Conservation (phyloP, 2,797 vertebrate species). For the Neopelma chrysocephalum region DNA sequence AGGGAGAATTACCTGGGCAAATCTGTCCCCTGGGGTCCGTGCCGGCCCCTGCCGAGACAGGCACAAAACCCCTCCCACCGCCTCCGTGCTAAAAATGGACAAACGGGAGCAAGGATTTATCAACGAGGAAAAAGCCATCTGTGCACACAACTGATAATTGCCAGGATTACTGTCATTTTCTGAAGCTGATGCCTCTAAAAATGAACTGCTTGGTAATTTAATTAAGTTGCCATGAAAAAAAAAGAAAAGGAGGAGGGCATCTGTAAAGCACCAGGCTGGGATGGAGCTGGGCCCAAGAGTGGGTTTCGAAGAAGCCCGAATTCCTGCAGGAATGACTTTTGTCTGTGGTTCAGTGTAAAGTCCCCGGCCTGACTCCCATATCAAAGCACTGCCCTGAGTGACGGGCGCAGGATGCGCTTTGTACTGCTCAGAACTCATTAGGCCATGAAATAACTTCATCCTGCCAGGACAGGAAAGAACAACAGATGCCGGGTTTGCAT, state of each 20-base stretch:
- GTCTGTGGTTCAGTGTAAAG: conserved; percentile 66
- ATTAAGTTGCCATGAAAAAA: conserved; percentile 64
- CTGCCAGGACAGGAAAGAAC: conserved; percentile 75
- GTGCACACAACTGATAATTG: conserved; percentile 57
- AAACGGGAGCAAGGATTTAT: conserved; percentile 8
- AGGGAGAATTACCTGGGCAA: background rate
- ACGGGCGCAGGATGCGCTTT: conserved; percentile 75
- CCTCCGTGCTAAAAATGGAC: background rate
- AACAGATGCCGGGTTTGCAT: conserved; percentile 79
- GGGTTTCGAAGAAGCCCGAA: conserved; percentile 47
- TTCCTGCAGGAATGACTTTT: conserved; percentile 73
- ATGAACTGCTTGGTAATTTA: conserved; percentile 67
- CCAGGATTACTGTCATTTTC: conserved; percentile 53
- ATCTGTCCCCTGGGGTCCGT: rapidly evolving
- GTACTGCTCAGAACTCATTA: conserved; percentile 80
- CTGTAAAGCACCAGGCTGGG: conserved; percentile 48
- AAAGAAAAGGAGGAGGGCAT: background rate
- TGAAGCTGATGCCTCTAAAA: conserved; percentile 62
- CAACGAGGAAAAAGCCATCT: conserved; percentile 56
- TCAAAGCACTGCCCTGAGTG: conserved; percentile 78
- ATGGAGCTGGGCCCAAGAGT: conserved; percentile 17
- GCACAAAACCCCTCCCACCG: background rate
- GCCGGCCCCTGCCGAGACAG: background rate
- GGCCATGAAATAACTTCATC: conserved; percentile 80
- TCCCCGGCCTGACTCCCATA: conserved; percentile 73